Conservation (phyloP, 2,113 vertebrate species). For the Chamaea fasciata region DNA sequence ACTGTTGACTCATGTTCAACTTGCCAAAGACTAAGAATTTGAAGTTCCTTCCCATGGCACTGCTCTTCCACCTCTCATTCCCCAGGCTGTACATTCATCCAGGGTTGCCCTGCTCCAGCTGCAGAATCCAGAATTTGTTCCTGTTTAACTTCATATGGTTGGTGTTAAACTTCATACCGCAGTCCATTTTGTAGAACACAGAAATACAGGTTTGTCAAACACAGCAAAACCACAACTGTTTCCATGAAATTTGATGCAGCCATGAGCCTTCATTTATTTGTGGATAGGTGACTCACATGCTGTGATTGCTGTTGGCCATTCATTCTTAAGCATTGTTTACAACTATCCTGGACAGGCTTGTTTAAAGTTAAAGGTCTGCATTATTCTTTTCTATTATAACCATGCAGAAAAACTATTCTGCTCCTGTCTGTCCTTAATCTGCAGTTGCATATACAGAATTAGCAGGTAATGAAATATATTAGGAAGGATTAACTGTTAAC, state of each 20-base stretch:
- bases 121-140: not conserved
- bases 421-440: not conserved
- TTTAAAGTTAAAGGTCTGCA: not conserved
- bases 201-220: not conserved
- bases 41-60: not conserved
- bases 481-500: not conserved
- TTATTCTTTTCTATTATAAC: not conserved
- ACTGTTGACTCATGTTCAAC: not conserved
- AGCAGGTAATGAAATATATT: not conserved
- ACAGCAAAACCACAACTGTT: not conserved
- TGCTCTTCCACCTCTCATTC: not conserved
- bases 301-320: not conserved
- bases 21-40: not conserved
- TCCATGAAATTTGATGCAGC: not conserved
- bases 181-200: not conserved
- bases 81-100: not conserved
- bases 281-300: not conserved
- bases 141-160: fast-evolving
- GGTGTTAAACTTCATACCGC: not conserved
- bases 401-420: not conserved
- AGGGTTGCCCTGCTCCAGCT: not conserved
- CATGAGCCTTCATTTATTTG: not conserved
- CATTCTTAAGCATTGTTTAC: not conserved
- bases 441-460: not conserved
- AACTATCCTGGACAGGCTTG: not conserved